A percentile compares a stretch with the other conserved stretches of the same genome.
phyloP scores from a whole-genome alignment of 2,888 invertebrate species.

The Tachina grossa region DNA sequence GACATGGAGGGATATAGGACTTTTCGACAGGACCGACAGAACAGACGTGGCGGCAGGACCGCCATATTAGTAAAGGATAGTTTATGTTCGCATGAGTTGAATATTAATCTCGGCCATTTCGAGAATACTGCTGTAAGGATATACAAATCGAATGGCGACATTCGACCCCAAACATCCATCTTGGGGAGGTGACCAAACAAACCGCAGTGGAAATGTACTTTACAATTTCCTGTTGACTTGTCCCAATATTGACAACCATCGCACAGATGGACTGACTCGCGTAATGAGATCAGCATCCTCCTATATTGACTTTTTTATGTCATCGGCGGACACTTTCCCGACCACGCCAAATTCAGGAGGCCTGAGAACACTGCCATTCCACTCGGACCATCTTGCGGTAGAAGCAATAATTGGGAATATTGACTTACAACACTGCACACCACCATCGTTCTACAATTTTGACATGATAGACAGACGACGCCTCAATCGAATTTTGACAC shows the following conservation, averaged over 20 bases:
- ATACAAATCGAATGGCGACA: too few species aligned
- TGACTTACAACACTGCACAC: not conserved
- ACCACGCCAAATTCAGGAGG: too few species aligned
- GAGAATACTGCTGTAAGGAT: not conserved
- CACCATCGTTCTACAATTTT: too few species aligned
- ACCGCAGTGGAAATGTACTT: too few species aligned
- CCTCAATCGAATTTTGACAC: not conserved
- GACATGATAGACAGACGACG: not conserved
- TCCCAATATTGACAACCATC: not conserved
- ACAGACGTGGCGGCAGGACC: not conserved
- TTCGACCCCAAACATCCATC: too few species aligned
- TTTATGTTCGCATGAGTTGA: not conserved
- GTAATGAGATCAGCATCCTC: too few species aligned
- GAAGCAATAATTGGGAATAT: not conserved
- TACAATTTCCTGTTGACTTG: too few species aligned
- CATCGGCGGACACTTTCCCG: too few species aligned
- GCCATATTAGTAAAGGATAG: not conserved
- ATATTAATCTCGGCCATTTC: not conserved
- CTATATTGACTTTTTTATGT: too few species aligned
- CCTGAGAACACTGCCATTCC: too few species aligned
- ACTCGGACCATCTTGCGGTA: not conserved
- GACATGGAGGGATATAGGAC: too few species aligned
- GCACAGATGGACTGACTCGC: not conserved
- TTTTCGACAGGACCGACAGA: not conserved
- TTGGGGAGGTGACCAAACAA: too few species aligned